Percentiles rank a stretch among this genome's conserved stretches.
Evolutionary conservation across 2,113 vertebrate species (phyloP).

Genomic region (Poecile atricapillus): DNA sequence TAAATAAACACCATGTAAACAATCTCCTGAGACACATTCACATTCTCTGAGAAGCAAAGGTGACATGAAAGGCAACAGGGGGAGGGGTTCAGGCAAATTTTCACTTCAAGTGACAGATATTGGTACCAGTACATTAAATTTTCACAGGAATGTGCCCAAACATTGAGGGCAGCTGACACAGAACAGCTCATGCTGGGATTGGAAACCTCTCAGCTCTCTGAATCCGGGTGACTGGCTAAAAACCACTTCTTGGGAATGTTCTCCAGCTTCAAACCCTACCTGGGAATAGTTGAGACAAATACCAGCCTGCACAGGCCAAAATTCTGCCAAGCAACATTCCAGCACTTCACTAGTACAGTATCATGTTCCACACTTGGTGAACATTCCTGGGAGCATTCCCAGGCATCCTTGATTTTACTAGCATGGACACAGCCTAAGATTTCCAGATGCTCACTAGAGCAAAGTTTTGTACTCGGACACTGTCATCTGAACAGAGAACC

Average conservation of each 20-base stretch:
- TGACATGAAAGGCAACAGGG: neutral
- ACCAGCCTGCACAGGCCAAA: neutral
- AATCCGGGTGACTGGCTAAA: neutral
- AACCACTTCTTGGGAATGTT: neutral
- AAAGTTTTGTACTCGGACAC: neutral
- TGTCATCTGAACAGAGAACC: neutral
- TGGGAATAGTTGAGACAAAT: slow-evolving; percentile 16
- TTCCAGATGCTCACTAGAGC: slow-evolving; percentile 43
- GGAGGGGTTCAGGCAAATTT: neutral
- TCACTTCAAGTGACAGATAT: neutral
- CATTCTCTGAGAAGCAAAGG: neutral
- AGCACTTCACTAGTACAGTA: slow-evolving; percentile 20
- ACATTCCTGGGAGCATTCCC: slow-evolving; percentile 56
- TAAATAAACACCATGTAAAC: slow-evolving; percentile 35
- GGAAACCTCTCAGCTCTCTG: neutral
- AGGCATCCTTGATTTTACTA: slow-evolving; percentile 49
- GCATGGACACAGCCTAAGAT: neutral
- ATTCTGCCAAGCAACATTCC: slow-evolving; percentile 44
- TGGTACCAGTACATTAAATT: neutral
- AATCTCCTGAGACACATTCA: neutral
- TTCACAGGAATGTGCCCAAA: neutral
- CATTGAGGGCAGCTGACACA: neutral
- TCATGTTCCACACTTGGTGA: slow-evolving; percentile 23
- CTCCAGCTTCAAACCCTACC: slow-evolving; percentile 5
- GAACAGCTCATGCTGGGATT: accelerated